phyloP scores from a whole-genome alignment of 2,888 invertebrate species.

The Exocentrus adspersus region DNA sequence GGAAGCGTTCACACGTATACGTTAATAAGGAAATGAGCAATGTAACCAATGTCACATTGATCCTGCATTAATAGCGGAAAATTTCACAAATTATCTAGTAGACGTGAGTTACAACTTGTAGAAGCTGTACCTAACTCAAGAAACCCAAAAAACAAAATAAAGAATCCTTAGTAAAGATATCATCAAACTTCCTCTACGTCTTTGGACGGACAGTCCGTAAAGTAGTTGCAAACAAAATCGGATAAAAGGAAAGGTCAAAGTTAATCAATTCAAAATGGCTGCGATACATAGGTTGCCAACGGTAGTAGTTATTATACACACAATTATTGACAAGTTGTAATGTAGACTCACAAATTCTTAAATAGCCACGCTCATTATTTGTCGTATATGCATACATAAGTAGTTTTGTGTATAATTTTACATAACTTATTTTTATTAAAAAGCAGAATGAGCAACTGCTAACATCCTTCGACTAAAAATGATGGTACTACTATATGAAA shows the following conservation, averaged over 20 bases:
- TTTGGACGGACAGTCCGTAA: background rate
- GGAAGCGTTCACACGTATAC: background rate
- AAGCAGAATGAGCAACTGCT: too few species aligned
- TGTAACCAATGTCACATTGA: background rate
- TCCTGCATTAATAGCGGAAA: background rate
- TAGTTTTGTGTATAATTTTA: too few species aligned
- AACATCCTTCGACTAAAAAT: too few species aligned
- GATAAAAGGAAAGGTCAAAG: constrained; percentile 36
- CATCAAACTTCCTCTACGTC: too few species aligned
- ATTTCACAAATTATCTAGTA: background rate
- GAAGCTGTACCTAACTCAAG: too few species aligned
- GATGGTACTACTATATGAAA: too few species aligned
- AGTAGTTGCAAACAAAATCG: constrained; percentile 16
- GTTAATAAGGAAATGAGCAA: constrained; percentile 1
- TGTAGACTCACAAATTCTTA: background rate
- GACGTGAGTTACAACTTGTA: background rate
- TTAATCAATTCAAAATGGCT: constrained; percentile 41
- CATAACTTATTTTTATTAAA: too few species aligned
- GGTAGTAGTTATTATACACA: constrained; percentile 1
- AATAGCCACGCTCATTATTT: background rate
- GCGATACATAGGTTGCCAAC: constrained; percentile 1
- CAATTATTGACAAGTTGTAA: background rate
- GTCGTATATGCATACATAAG: too few species aligned
- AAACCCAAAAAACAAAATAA: too few species aligned
- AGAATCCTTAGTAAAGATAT: background rate